A percentile compares a stretch with the other conserved stretches of the same genome.
These are phyloP conservation scores for Poeciliopsis occidentalis DNA, from an alignment of 2,113 vertebrate species.

Conservation along the genomic window DNA sequence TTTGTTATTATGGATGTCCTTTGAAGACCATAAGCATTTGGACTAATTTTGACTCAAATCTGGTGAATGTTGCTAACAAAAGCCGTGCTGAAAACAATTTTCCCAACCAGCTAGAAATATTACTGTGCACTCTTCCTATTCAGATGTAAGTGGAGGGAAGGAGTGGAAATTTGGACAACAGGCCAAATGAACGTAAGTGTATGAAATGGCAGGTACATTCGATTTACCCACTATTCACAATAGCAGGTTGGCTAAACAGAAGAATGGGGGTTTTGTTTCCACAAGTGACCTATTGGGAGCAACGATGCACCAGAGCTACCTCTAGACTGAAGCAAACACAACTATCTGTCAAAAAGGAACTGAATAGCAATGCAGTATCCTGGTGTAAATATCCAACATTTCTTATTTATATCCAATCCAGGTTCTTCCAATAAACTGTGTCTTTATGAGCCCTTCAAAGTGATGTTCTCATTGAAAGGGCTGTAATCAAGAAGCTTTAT, in stretches of 20 bases:
- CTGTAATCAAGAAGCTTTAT: too few relatives aligned
- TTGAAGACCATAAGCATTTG: slow-evolving; percentile 55
- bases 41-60: slow-evolving; percentile 56
- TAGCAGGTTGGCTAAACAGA: neutral
- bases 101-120: slow-evolving; percentile 20
- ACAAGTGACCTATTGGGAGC: neutral
- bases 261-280: neutral
- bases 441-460: too few relatives aligned
- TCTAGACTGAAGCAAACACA: too few relatives aligned
- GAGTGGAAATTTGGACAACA: neutral
- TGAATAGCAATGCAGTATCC: neutral
- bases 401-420: too few relatives aligned
- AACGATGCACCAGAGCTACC: neutral
- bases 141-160: neutral
- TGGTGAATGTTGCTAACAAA: slow-evolving; percentile 49
- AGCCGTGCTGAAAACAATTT: slow-evolving; percentile 41
- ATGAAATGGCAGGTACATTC: neutral
- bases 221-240: neutral
- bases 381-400: neutral
- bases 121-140: neutral
- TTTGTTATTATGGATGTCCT: slow-evolving; percentile 6
- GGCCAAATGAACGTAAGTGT: neutral
- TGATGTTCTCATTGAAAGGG: too few relatives aligned
- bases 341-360: too few relatives aligned
- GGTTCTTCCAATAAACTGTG: too few relatives aligned